phyloP scores from a whole-genome alignment of 2,888 invertebrate genomes.

The Drosophila hawaiiensis region DNA sequence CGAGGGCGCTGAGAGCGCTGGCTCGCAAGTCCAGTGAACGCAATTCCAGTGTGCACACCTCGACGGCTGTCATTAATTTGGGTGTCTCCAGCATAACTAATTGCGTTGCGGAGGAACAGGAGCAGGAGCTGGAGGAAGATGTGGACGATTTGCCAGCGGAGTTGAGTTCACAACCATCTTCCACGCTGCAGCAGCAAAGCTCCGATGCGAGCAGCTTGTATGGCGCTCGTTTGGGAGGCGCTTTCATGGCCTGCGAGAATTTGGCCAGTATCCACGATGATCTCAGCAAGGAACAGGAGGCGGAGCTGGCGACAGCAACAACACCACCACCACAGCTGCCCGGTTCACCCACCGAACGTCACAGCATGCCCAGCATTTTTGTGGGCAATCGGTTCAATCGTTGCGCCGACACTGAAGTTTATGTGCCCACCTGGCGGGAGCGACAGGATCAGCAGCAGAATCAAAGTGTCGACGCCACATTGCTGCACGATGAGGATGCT shows the following conservation, averaged over 20 bases:
- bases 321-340: conserved; percentile 43
- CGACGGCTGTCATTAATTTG: conserved; percentile 86
- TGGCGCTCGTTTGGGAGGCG: conserved; percentile 81
- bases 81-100: conserved; percentile 61
- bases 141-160: neutral
- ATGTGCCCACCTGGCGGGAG: conserved; percentile 86
- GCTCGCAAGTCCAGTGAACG: conserved; percentile 79
- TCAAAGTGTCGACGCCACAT: conserved; percentile 73
- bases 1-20: conserved; percentile 82
- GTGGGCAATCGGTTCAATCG: conserved; percentile 87
- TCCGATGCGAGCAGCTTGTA: conserved; percentile 86
- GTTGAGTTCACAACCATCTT: conserved; percentile 16
- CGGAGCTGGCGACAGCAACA: neutral
- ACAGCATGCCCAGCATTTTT: conserved; percentile 89
- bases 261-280: conserved; percentile 86
- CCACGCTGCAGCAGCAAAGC: conserved; percentile 85
- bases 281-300: conserved; percentile 82
- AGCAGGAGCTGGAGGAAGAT: conserved; percentile 7
- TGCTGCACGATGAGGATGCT: conserved; percentile 59
- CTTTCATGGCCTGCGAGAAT: conserved; percentile 89
- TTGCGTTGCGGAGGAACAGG: conserved; percentile 56
- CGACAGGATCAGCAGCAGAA: conserved; percentile 79
- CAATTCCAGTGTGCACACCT: conserved; percentile 85
- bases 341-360: conserved; percentile 84
- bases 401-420: conserved; percentile 86